Evolutionary conservation across 1,140 invertebrate species (phyloP), one percentile per base, ranked within the genome.

Genomic region (Brachionus rubens): DNA sequence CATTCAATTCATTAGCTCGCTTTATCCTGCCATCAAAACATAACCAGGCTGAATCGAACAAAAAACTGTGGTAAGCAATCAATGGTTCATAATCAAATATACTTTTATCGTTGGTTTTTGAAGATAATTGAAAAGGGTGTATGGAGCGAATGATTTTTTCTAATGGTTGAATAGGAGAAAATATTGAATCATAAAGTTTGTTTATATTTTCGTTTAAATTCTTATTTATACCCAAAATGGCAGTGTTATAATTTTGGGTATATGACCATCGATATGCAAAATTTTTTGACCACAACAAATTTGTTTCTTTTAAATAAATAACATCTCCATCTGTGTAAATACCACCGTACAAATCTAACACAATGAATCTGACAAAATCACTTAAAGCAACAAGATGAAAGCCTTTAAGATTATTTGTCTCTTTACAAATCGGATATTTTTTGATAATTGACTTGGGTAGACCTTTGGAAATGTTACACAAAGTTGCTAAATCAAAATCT

Each of bases 261-360:
- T 50, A 72, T 2, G 68, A 72, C 68, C 68, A 72, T 48, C n/a
- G 30, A 54, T 72, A 72, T n/a, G 46, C 68, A 40, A 72, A 72
- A 40, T 24, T 72, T 30, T 54, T 6, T 12, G n/a, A 16, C 65
- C 65, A 70, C 10, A 70, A 50, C 24, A 70, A 30, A 46, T 43
- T 26, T 0, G 30, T 70, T 2, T 70, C 65, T 14, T 36, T 46
- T 14, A 70, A 30, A 50, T 41, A 70, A n/a, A 70, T 70, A 12
- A 70, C 65, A 50, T 70, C 65, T 14, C 65, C 65, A 36, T 70
- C 65, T 14, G 41, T 41, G 33, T 70, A 70, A 36, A 70, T 70
- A 19, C 65, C 65, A 7, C 65, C 65, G 19, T 70, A 70, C 12
- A 70, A 5, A 50, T 70, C 65, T 26, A 70, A 40, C 1, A 70